Base-by-base conservation (phyloP, 2,797 vertebrate species). In the Rachycentron canadum region DNA sequence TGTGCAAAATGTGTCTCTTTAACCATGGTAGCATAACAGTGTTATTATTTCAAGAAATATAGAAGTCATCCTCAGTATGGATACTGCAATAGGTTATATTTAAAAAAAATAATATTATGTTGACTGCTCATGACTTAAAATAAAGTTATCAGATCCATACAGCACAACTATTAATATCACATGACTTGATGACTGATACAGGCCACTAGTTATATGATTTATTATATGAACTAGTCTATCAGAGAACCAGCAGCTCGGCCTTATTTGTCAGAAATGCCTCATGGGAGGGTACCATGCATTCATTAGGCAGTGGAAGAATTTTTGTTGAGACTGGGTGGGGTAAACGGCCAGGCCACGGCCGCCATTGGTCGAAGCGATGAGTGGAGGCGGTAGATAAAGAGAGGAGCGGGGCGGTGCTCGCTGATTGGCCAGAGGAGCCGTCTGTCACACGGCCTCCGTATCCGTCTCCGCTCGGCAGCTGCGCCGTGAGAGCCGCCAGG, bases 341-440 rank as follows among this genome's bases (percentile, higher is more conserved):
- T 40, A 19, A 23, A 17, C 2, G 14, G 19, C 13, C 5, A 26
- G 13, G 2, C 38, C 14, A 2, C 34, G 1, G 14, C 49, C 57
- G 2, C 40, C 3, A 92, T 94, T 93, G 91, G 90, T 63, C 40
- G 1, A n/a, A 9, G 3, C 3, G 0, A 5, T 5, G 10, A 1
- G 34, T 8, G 28, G n/a, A 30, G 10, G 25, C 26, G 0, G 3
- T n/a, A n/a, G n/a, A n/a, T n/a, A n/a, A 25, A 0, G 26, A 5
- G 56, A 23, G 3, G 16, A 34, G 26, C 41, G 4, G 45, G 41
- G 3, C 0, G 41, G 19, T 8, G 32, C 16, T 17, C 3, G 9
- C 49, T 78, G 88, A 95, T 95, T 95, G 94, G 94, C 58, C 69
- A 14, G 19, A 14, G 3, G 1, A 3, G 0, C 68, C 26, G 88